phyloP scores from a whole-genome alignment of 2,797 vertebrate species.

The Odontamblyopus lacepedii region DNA sequence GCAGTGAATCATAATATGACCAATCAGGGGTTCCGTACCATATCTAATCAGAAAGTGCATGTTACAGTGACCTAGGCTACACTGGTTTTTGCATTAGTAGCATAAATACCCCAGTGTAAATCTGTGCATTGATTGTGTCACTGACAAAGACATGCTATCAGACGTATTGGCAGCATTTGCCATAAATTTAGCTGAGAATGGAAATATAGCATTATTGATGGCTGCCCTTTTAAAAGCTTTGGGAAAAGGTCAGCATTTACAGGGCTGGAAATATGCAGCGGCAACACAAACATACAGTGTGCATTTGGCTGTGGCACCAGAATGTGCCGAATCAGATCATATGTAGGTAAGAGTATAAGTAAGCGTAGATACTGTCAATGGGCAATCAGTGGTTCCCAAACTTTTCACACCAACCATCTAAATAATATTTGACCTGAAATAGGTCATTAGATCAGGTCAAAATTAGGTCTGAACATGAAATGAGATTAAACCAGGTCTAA shows the following conservation, averaged over 20 bases:
- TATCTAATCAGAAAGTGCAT: constrained; percentile 4
- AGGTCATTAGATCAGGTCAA: too few relatives aligned
- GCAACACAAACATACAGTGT: constrained; percentile 15
- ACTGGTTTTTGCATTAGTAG: constrained; percentile 11
- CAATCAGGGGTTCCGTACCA: not conserved
- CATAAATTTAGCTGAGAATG: constrained; percentile 52
- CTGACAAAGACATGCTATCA: constrained; percentile 39
- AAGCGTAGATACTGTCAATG: not conserved
- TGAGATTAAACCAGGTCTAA: too few relatives aligned
- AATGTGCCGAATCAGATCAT: not conserved
- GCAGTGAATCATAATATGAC: too few relatives aligned
- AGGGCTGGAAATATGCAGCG: constrained; percentile 20
- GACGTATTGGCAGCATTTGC: constrained; percentile 50
- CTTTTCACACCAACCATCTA: too few relatives aligned
- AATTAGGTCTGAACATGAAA: too few relatives aligned
- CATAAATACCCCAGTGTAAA: constrained; percentile 39
- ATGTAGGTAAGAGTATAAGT: not conserved
- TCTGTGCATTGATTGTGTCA: constrained; percentile 47
- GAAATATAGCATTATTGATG: constrained; percentile 53
- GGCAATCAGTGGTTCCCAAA: not conserved
- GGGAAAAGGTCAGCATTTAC: constrained; percentile 51
- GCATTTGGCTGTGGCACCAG: not conserved
- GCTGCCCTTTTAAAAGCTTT: constrained; percentile 55
- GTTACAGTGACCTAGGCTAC: constrained; percentile 1
- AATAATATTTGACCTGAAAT: too few relatives aligned